Conservation (phyloP, 2,797 vertebrate species). For the Sparus aurata region DNA sequence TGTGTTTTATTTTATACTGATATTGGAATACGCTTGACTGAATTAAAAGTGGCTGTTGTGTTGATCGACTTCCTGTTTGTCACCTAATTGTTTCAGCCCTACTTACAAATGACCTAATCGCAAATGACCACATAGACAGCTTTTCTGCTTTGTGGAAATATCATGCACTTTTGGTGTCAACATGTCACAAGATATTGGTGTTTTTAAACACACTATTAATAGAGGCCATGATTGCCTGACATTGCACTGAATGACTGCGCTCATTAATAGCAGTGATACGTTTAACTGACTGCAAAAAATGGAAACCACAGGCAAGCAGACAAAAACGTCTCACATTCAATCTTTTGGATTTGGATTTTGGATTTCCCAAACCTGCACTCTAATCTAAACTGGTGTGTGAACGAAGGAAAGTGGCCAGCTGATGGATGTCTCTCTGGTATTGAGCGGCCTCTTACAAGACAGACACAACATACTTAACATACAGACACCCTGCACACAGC, state of each 20-base stretch:
- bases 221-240: slow-evolving; percentile 37
- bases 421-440: slow-evolving; percentile 37
- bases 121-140: background rate
- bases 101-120: background rate
- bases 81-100: background rate
- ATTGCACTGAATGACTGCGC: slow-evolving; percentile 33
- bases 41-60: no score
- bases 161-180: slow-evolving; percentile 11
- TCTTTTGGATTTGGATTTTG: slow-evolving; percentile 7
- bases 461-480: slow-evolving; percentile 24
- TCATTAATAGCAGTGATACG: slow-evolving; percentile 37
- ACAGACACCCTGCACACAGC: slow-evolving; percentile 34
- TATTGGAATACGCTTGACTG: no score
- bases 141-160: background rate
- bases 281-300: slow-evolving; percentile 31
- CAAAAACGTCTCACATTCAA: slow-evolving; percentile 24
- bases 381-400: slow-evolving; percentile 23
- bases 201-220: slow-evolving; percentile 32
- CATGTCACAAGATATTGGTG: slow-evolving; percentile 7
- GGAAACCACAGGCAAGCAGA: slow-evolving; percentile 24
- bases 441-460: slow-evolving; percentile 12
- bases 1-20: no score
- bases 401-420: slow-evolving; percentile 7
- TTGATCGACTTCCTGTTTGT: background rate
- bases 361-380: slow-evolving; percentile 35